Conservation (phyloP, 1,140 invertebrate species). For the Probaryconus sp. region DNA sequence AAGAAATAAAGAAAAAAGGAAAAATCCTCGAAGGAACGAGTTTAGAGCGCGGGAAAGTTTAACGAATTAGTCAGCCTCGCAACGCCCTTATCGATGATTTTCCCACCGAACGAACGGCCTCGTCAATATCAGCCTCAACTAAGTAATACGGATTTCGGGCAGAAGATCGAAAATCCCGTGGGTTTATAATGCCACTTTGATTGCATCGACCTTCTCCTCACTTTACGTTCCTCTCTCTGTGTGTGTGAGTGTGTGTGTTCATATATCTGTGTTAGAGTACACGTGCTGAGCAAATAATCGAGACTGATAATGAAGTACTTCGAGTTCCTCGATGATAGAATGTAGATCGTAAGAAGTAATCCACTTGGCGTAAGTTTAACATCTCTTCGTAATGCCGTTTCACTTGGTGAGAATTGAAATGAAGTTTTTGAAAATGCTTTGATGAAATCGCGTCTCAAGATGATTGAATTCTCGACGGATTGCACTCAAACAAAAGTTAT, state of each 20-base stretch:
- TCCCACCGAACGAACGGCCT: neutral
- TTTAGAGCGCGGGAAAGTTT: slow-evolving; percentile 10
- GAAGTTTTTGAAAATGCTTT: slow-evolving; percentile 40
- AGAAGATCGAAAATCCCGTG: slow-evolving; percentile 33
- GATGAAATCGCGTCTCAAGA: too few species aligned
- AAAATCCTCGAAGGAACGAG: slow-evolving; percentile 3
- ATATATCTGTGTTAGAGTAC: neutral
- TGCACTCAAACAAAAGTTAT: too few species aligned
- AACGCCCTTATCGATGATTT: slow-evolving; percentile 31
- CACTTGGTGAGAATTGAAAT: slow-evolving; percentile 25
- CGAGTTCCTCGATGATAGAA: slow-evolving; percentile 4
- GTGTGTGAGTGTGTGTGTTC: neutral
- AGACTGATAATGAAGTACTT: slow-evolving; percentile 32
- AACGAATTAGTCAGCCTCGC: slow-evolving; percentile 28
- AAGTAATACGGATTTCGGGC: slow-evolving; percentile 42
- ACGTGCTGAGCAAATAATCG: slow-evolving; percentile 30
- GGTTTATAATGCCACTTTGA: slow-evolving; percentile 46
- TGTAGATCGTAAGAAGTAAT: slow-evolving; percentile 10
- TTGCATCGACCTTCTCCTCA: slow-evolving; percentile 21
- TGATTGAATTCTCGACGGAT: slow-evolving; percentile 23
- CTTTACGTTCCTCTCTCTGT: neutral
- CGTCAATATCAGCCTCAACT: slow-evolving; percentile 34
- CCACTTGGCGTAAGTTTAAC: slow-evolving; percentile 9
- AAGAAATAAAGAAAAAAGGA: slow-evolving; percentile 2
- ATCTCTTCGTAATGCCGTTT: slow-evolving; percentile 9